Conservation (phyloP, 2,113 vertebrate species). For the Nanorana parkeri region DNA sequence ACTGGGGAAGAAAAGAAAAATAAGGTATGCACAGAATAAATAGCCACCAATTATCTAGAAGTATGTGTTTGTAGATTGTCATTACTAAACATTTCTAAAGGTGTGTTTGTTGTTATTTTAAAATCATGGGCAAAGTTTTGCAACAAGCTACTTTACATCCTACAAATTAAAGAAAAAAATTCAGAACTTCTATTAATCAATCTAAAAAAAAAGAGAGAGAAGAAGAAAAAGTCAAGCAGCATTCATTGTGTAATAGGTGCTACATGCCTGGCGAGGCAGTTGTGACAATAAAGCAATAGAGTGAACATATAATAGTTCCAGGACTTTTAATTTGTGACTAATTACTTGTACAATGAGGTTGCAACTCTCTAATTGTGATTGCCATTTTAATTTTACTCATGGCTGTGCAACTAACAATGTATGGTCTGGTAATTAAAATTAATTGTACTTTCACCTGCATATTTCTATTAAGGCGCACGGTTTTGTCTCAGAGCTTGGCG, state of each 20-base stretch:
- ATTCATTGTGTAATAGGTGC: constrained; percentile 61
- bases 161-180: neutral
- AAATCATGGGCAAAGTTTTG: too few species aligned
- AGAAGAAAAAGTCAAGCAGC: constrained; percentile 61
- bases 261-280: constrained; percentile 63
- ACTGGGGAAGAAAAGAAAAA: too few species aligned
- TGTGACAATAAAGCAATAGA: constrained; percentile 65
- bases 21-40: too few species aligned
- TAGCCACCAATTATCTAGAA: too few species aligned
- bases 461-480: constrained; percentile 80
- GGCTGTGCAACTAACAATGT: constrained; percentile 87
- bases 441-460: constrained; percentile 88
- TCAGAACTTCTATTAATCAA: neutral
- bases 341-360: constrained; percentile 93
- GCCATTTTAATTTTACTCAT: constrained; percentile 98
- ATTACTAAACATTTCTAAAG: too few species aligned
- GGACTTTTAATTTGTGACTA: constrained; percentile 84
- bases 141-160: too few species aligned
- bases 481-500: constrained; percentile 72
- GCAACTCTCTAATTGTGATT: constrained; percentile 96
- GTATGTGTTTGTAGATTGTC: too few species aligned
- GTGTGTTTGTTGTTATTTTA: too few species aligned
- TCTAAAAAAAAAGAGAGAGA: constrained; percentile 60
- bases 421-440: constrained; percentile 93
- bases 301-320: constrained; percentile 68